Conservation (phyloP, 23 tunicate species). For the Halocynthia aurantium region DNA sequence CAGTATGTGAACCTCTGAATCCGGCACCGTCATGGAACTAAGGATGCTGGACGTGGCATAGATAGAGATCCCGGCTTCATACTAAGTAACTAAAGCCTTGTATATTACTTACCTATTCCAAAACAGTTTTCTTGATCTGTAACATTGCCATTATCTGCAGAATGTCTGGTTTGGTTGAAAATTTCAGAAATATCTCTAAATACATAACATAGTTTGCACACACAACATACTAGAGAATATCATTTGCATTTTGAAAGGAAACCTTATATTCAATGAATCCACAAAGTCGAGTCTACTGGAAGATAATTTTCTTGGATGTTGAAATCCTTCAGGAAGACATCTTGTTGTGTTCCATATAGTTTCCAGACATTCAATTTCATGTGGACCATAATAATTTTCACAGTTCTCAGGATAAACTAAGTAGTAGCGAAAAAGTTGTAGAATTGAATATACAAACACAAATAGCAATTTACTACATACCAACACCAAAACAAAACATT, state of each 20-base stretch:
- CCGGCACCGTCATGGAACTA: no score
- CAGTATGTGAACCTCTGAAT: no score
- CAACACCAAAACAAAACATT: conserved; percentile 8
- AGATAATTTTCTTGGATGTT: conserved; percentile 8
- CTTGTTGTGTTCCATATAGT: conserved; percentile 22
- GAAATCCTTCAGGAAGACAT: conserved; percentile 22
- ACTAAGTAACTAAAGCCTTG: background rate
- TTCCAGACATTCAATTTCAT: conserved; percentile 18
- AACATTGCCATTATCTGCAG: conserved; percentile 13
- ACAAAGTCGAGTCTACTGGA: background rate
- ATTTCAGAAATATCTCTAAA: background rate
- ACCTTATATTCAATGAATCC: conserved; percentile 3
- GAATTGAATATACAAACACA: background rate
- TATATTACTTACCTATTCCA: conserved; percentile 24
- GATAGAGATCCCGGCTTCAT: background rate
- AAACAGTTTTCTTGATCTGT: conserved; percentile 18
- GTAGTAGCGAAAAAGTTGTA: background rate
- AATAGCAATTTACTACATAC: background rate
- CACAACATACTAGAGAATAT: background rate
- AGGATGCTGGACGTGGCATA: no score
- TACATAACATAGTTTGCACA: background rate
- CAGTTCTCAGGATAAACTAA: conserved; percentile 13
- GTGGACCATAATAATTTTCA: conserved; percentile 19
- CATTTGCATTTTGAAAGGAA: background rate
- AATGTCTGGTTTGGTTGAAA: background rate